Base-by-base conservation (phyloP, 2,797 vertebrate genomes). In the Discoglossus pictus region DNA sequence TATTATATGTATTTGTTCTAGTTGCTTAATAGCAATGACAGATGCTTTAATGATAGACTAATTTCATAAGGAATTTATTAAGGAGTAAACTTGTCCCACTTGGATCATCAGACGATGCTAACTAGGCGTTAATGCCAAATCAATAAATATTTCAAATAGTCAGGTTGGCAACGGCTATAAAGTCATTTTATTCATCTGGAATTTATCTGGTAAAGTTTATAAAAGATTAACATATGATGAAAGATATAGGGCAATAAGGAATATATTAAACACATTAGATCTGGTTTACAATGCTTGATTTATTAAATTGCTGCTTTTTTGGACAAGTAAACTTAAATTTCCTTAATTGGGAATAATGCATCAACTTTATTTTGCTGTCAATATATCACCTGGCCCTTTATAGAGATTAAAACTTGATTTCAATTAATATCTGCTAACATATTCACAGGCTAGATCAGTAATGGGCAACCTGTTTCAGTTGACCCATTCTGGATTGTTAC, bases 211-310 rank as follows among this genome's bases (percentile, higher is more conserved):
- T 75, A 75, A 44, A 60, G 18, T 62, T 36, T 21, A 71, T 8
- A n/a, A 75, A 62, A 60, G 61, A 75, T 73, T 73, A 74, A 67
- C 76, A 8, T 36, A 20, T 58, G 31, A 76, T 72, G 64, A 77
- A 78, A 71, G 25, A 25, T 55, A 36, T 40, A 23, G 13, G 2
- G 51, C 75, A 73, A 75, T 5, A 8, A 38, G 2, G 51, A 55
- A 72, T 68, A 13, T 17, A 11, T 20, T 51, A 59, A 61, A 50
- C 10, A 65, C 20, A 20, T 23, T 55, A 8, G 1, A 27, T 74
- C 56, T 62, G 7, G 40, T 62, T 66, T 35, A 61, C 43, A 34
- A 13, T 7, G 35, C 54, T 34, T 42, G 54, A 72, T 43, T 23
- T 58, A 16, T 17, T 44, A 27, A 20, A 20, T 25, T 1, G 46